Percentiles rank a stretch among this genome's conserved stretches.
Evolutionary conservation across 2,888 invertebrate species (phyloP).

Genomic region (Fabriciana adippe): DNA sequence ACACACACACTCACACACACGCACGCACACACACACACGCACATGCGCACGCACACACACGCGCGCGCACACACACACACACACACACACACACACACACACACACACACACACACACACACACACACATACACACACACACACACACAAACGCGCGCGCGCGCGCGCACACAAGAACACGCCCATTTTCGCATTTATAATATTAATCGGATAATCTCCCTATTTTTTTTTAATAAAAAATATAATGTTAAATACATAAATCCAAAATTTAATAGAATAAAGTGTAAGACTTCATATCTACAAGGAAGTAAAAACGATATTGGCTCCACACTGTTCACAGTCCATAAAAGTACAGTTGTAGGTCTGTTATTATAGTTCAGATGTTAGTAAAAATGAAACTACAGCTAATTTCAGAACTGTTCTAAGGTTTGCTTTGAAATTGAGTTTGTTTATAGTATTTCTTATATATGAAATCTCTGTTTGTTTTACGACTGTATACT

Average conservation of each 20-base stretch:
- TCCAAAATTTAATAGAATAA: constrained; percentile 11
- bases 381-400: constrained; percentile 26
- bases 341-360: constrained; percentile 31
- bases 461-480: not conserved
- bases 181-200: too few species aligned
- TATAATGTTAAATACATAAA: not conserved
- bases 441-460: constrained; percentile 15
- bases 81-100: too few species aligned
- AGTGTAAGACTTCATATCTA: constrained; percentile 17
- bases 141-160: too few species aligned
- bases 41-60: too few species aligned
- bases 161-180: too few species aligned
- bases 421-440: constrained; percentile 15
- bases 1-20: too few species aligned
- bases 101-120: too few species aligned
- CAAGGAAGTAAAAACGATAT: constrained; percentile 31
- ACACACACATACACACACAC: too few species aligned
- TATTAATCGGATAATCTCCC: too few species aligned
- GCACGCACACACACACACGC: too few species aligned
- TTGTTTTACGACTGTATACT: constrained; percentile 12
- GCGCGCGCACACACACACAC: too few species aligned
- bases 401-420: constrained; percentile 19
- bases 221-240: too few species aligned
- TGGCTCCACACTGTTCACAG: constrained; percentile 30
- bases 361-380: constrained; percentile 29